Conservation (phyloP, 2,113 vertebrate species). For the Anthoscopus minutus region DNA sequence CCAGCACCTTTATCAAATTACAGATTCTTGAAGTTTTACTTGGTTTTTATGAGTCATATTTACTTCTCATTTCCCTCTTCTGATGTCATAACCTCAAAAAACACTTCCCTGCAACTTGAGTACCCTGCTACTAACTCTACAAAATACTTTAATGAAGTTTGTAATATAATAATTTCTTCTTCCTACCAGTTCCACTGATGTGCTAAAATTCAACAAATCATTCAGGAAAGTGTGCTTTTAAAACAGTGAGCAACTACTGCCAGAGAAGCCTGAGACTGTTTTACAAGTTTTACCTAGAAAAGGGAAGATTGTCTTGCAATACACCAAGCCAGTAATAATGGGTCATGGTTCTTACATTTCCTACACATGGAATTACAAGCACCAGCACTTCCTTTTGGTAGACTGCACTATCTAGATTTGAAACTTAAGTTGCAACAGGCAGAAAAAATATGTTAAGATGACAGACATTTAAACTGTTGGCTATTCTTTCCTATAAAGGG, state of each 20-base stretch:
- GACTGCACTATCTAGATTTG: background rate
- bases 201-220: background rate
- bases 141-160: background rate
- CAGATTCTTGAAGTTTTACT: background rate
- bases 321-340: background rate
- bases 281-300: background rate
- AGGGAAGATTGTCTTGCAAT: background rate
- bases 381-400: background rate
- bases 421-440: background rate
- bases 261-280: background rate
- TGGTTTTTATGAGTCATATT: background rate
- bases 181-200: background rate
- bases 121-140: background rate
- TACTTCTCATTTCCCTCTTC: background rate
- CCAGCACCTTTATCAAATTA: background rate
- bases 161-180: background rate
- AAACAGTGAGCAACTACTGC: background rate
- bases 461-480: background rate
- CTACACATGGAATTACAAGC: background rate
- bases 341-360: background rate
- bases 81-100: background rate
- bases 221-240: background rate
- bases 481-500: background rate
- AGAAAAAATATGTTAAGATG: background rate
- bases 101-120: background rate